A percentile compares a stretch with the other conserved stretches of the same genome.
Evolutionary conservation across 2,113 vertebrate genomes (phyloP).

Genomic region (Phaethon lepturus): DNA sequence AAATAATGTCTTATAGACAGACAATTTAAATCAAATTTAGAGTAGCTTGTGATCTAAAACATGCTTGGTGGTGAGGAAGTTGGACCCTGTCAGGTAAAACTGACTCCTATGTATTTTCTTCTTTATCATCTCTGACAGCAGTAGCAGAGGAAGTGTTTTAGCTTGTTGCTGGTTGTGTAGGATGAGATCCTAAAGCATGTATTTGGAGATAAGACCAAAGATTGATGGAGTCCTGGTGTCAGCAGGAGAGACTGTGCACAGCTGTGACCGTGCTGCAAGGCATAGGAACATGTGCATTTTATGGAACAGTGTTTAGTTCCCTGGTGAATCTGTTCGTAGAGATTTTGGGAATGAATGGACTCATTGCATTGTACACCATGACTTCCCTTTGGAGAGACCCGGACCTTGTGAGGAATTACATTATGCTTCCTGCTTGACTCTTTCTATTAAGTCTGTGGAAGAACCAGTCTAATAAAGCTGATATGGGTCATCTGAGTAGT

Average conservation of each 20-base stretch:
- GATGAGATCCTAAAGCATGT: neutral
- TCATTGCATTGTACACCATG: neutral
- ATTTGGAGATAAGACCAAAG: neutral
- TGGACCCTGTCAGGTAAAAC: neutral
- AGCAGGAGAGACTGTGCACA: neutral
- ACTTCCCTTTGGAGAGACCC: neutral
- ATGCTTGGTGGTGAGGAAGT: accelerated
- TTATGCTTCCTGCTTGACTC: neutral
- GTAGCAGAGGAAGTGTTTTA: neutral
- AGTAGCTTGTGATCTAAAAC: neutral
- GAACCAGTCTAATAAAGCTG: neutral
- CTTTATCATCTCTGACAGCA: neutral
- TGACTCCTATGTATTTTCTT: neutral
- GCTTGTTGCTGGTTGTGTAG: neutral
- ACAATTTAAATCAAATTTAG: neutral
- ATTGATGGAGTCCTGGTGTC: neutral
- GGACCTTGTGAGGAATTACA: neutral
- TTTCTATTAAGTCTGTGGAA: neutral
- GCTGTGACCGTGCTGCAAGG: neutral
- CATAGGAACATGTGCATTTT: neutral
- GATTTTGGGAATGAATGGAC: neutral
- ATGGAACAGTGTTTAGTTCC: neutral
- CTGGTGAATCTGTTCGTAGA: neutral
- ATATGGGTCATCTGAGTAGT: neutral
- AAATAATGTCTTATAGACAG: neutral